phyloP scores from a whole-genome alignment of 2,113 vertebrate species.

The Menura novaehollandiae region DNA sequence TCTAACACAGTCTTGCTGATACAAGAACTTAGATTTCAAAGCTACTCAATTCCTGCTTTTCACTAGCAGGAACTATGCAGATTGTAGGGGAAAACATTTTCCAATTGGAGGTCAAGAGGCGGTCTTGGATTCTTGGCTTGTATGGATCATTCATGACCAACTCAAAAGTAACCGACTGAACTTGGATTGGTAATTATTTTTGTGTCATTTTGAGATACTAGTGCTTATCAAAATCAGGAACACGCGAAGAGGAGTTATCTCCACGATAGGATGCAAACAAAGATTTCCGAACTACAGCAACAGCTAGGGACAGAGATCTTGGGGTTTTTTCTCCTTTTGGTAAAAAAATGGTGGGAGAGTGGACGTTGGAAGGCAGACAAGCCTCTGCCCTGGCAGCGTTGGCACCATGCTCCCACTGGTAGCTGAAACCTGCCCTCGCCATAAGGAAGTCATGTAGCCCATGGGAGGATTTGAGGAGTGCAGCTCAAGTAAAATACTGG shows the following conservation, averaged over 20 bases:
- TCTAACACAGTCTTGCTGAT: not conserved
- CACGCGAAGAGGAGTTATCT: not conserved
- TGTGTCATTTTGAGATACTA: not conserved
- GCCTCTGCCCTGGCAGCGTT: not conserved
- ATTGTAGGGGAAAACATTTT: not conserved
- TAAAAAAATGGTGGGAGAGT: not conserved
- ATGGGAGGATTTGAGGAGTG: rapidly evolving
- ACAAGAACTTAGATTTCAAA: not conserved
- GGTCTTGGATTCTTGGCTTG: not conserved
- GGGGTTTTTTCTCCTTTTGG: not conserved
- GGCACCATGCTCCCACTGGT: rapidly evolving
- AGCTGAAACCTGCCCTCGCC: not conserved
- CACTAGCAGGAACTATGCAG: not conserved
- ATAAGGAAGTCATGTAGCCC: rapidly evolving
- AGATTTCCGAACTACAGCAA: not conserved
- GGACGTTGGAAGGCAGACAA: not conserved
- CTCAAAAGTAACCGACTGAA: not conserved
- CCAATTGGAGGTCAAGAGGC: not conserved
- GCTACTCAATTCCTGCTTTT: not conserved
- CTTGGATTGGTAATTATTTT: not conserved
- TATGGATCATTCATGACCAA: not conserved
- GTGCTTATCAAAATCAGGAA: not conserved
- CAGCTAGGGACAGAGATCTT: not conserved
- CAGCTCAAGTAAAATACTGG: not conserved
- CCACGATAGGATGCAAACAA: not conserved